phyloP scores from a whole-genome alignment of 2,888 invertebrate species.

The Chymomyza fuscimana region DNA sequence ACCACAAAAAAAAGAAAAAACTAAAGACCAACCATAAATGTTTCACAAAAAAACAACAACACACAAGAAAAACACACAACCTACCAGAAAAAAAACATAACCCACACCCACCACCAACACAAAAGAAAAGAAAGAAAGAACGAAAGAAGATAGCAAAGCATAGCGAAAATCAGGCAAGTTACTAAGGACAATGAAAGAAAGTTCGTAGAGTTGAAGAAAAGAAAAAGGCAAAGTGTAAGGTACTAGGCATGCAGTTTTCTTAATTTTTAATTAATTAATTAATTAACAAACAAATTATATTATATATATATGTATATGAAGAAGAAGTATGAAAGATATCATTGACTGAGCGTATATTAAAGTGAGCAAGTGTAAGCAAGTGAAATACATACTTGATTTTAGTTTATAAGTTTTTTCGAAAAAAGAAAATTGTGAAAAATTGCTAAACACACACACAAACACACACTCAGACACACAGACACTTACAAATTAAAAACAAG shows the following conservation, averaged over 20 bases:
- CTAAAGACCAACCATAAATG: conserved; percentile 15
- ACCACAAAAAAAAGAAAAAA: conserved; percentile 13
- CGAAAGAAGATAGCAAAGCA: conserved; percentile 1
- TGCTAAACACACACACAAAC: conserved; percentile 50
- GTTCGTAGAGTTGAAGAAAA: conserved; percentile 13
- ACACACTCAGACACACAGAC: conserved; percentile 2
- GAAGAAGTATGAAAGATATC: conserved; percentile 59
- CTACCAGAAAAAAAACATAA: conserved; percentile 45
- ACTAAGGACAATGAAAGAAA: conserved; percentile 13
- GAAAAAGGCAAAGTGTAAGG: conserved; percentile 28
- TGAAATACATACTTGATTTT: conserved; percentile 61
- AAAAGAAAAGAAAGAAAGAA: conserved; percentile 31
- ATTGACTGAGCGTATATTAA: conserved; percentile 76
- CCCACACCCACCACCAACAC: conserved; percentile 66
- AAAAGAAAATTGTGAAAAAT: conserved; percentile 44
- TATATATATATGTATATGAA: conserved; percentile 23
- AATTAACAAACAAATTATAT: conserved; percentile 39
- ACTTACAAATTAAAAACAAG: conserved; percentile 18
- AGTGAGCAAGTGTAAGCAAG: conserved; percentile 40
- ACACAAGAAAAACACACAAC: not conserved
- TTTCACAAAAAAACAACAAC: conserved; percentile 38
- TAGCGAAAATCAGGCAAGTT: conserved; percentile 31
- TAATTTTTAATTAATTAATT: conserved; percentile 57
- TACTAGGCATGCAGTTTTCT: conserved; percentile 51
- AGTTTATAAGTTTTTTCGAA: conserved; percentile 56